Percentiles rank a stretch among this genome's conserved stretches.
phyloP scores from a whole-genome alignment of 1,140 invertebrate species.

The Drosophila varians region DNA sequence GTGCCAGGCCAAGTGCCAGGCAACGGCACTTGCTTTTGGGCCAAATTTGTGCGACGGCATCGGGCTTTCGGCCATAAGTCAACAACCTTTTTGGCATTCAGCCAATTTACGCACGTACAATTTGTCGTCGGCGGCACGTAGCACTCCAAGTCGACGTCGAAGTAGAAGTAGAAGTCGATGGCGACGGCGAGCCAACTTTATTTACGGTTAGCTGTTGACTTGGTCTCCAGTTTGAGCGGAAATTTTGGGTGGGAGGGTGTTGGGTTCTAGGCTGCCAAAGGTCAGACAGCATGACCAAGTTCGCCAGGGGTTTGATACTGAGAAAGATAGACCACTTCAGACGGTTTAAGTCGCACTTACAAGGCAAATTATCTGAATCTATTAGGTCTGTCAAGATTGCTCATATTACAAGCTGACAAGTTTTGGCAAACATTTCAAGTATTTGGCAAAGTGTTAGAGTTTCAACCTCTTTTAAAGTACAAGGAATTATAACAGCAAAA shows the following conservation, averaged over 20 bases:
- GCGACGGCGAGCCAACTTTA: conserved; percentile 42
- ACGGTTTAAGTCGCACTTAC: conserved; percentile 33
- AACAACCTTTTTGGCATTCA: conserved; percentile 74
- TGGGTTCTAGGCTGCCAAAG: conserved; percentile 7
- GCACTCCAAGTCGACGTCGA: conserved; percentile 25
- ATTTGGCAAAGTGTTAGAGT: not conserved
- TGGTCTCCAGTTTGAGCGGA: conserved; percentile 19
- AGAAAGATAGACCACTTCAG: conserved; percentile 26
- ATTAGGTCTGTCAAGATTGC: conserved; percentile 3
- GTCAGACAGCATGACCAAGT: conserved; percentile 29
- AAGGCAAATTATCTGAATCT: conserved; percentile 22
- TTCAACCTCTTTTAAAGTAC: too few species aligned
- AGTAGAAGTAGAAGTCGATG: conserved; percentile 19
- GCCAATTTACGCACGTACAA: conserved; percentile 77
- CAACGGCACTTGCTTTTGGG: conserved; percentile 60
- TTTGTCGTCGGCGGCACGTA: conserved; percentile 58
- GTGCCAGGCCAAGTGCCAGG: conserved; percentile 26
- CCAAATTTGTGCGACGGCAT: conserved; percentile 48
- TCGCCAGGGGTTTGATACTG: conserved; percentile 1
- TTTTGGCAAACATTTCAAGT: not conserved
- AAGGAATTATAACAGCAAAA: too few species aligned
- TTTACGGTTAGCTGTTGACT: conserved; percentile 52
- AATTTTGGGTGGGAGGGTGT: not conserved
- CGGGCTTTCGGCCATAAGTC: conserved; percentile 61
- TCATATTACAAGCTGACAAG: conserved; percentile 5